Conservation (phyloP, 2,113 vertebrate species). For the Dasyurus viverrinus region DNA sequence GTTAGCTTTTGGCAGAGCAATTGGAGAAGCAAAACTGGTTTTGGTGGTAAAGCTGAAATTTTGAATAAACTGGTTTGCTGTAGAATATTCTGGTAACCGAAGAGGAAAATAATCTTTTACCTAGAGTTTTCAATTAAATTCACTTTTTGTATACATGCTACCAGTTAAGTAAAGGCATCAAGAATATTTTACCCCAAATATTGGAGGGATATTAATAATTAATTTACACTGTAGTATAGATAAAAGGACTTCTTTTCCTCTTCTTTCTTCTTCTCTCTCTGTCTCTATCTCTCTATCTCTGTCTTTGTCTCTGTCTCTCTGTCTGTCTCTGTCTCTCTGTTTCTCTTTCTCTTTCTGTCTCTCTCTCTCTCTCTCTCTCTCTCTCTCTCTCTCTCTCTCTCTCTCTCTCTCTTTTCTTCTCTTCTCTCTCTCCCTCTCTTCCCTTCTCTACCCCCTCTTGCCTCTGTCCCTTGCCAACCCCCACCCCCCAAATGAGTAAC, state of each 20-base stretch:
- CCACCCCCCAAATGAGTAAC: neutral
- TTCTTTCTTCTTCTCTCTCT: too few species aligned
- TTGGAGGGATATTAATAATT: neutral
- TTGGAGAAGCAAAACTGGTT: neutral
- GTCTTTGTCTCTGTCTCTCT: too few species aligned
- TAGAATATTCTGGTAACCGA: constrained; percentile 44
- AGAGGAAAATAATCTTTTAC: constrained; percentile 54
- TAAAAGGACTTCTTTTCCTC: neutral
- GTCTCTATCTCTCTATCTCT: neutral
- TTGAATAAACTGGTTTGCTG: constrained; percentile 46
- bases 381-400: too few species aligned
- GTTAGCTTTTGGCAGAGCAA: constrained; percentile 41
- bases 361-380: too few species aligned
- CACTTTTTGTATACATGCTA: constrained; percentile 40
- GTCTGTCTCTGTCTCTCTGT: neutral
- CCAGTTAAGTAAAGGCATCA: constrained; percentile 15
- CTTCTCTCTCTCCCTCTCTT: too few species aligned
- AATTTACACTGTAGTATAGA: neutral
- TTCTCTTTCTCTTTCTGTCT: too few species aligned
- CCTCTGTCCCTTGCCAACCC: too few species aligned
- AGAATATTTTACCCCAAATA: constrained; percentile 12
- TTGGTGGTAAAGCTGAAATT: neutral
- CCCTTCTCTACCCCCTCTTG: too few species aligned
- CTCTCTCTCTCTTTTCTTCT: too few species aligned
- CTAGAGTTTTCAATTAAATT: constrained; percentile 55